phyloP scores from a whole-genome alignment of 2,113 vertebrate species.

The Rattus rattus region DNA sequence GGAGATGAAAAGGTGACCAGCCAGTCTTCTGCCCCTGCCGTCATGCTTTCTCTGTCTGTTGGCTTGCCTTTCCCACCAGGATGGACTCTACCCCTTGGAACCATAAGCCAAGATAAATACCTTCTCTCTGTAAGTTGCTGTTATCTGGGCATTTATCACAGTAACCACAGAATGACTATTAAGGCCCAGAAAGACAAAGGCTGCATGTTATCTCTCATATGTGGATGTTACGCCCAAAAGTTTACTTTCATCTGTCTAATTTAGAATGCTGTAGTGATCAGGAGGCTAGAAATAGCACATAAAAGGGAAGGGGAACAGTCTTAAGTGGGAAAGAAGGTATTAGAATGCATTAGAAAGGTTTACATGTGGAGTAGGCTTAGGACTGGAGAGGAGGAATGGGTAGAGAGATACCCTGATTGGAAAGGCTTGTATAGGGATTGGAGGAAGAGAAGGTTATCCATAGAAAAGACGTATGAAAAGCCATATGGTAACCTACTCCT shows the following conservation, averaged over 20 bases:
- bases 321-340: neutral
- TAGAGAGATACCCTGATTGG: neutral
- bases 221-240: neutral
- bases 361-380: neutral
- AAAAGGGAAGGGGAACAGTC: neutral
- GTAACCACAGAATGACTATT: neutral
- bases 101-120: neutral
- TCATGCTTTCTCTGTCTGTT: neutral
- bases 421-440: neutral
- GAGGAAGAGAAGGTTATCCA: neutral
- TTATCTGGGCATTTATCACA: neutral
- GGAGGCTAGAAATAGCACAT: neutral
- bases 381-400: neutral
- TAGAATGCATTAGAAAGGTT: no score
- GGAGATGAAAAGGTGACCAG: neutral
- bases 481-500: neutral
- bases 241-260: neutral
- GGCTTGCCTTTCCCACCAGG: neutral
- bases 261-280: neutral
- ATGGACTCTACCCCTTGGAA: neutral
- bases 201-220: neutral
- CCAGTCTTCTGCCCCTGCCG: neutral
- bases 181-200: neutral
- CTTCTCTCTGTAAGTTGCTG: neutral
- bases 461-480: neutral